These are phyloP conservation scores for Hydrochoerus hydrochaeris DNA, from an alignment of 2,113 vertebrate species.

Conservation along the genomic window DNA sequence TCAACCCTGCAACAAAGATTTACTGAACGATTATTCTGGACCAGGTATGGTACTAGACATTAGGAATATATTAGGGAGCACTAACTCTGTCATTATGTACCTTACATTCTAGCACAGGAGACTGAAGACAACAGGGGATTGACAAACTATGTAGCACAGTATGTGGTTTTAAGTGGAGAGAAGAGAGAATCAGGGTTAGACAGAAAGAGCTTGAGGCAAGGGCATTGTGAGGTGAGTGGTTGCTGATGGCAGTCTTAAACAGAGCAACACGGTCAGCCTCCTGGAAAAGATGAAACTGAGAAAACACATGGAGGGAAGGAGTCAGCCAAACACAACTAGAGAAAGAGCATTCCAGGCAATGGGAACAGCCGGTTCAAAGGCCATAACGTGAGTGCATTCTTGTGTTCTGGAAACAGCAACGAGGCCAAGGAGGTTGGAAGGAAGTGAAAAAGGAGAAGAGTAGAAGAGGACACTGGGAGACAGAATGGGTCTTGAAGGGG, in stretches of 20 bases:
- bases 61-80: not conserved
- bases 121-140: not conserved
- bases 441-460: not conserved
- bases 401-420: not conserved
- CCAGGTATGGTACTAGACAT: not conserved
- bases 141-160: not conserved
- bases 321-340: not conserved
- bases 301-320: not conserved
- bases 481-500: not conserved
- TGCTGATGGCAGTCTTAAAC: not conserved
- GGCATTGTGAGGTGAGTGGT: accelerated
- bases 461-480: not conserved
- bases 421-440: not conserved
- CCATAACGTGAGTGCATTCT: accelerated
- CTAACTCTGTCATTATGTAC: not conserved
- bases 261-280: not conserved
- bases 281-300: not conserved
- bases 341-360: not conserved
- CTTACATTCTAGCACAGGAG: not conserved
- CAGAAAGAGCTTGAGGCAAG: not conserved
- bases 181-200: not conserved
- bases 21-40: not conserved
- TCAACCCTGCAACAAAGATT: not conserved
- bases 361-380: not conserved
- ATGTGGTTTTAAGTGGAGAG: not conserved